Base-by-base conservation (phyloP, 2,888 invertebrate species). In the Drosophila yooni region DNA sequence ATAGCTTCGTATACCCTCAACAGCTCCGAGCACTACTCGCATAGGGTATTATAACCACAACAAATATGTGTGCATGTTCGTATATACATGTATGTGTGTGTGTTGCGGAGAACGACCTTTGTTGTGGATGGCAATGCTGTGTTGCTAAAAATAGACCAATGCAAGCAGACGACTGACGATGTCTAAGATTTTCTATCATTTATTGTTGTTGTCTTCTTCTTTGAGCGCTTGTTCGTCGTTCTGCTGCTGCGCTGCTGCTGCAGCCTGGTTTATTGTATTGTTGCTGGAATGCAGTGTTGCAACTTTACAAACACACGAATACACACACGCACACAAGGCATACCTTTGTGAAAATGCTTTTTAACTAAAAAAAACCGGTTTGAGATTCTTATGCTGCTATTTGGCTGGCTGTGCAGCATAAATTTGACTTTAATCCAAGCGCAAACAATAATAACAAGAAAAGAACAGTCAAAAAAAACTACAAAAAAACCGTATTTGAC, bases 61-160 rank as follows among this genome's bases (percentile, higher is more conserved):
- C 50, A 65, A 58, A 67, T 65, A 66, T 60, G 56, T 38, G 34
- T 62, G 64, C 13, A 7, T 11, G 10, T 54, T 36, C 36, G 33
- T 33, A 33, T 33, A 33, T 33, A 2, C 2, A 6, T 21, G 6
- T 27, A 13, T 38, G n/a, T n/a, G 7, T 56, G 38, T 29, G 54
- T 38, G 56, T 34, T 71, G 82, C 82, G 62, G 76, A 81, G 87
- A 81, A 88, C 90, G 89, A 83, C 89, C 87, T 89, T 79, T 84
- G 72, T 82, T 73, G 61, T 70, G 74, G 86, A 77, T 84, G 71
- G 77, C 81, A 78, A 78, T 78, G 81, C 54, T 70, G 74, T 86
- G 87, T 83, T 75, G 89, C 91, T 90, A 91, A 91, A 90, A 90
- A 90, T 90, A 90, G 82, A 81, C 84, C 74, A 59, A 76, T 76